A percentile compares a stretch with the other conserved stretches of the same genome.
phyloP scores from a whole-genome alignment of 2,113 vertebrate species.

The Lamprotornis superbus region DNA sequence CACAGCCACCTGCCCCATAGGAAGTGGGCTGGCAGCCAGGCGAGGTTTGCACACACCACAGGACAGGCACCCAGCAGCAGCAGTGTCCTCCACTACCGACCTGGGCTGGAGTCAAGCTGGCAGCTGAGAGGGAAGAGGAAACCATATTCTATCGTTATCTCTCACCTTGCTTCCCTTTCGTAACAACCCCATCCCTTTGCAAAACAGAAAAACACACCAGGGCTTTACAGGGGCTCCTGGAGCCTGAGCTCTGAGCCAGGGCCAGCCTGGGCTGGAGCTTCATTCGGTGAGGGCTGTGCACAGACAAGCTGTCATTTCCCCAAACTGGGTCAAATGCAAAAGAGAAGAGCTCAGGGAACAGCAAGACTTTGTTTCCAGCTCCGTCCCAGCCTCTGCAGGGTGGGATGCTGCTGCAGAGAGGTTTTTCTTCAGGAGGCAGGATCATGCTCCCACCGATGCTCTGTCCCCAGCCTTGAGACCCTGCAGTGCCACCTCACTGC shows the following conservation, averaged over 20 bases:
- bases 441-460: neutral
- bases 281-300: rapidly evolving
- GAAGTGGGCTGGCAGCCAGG: conserved; percentile 15
- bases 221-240: neutral
- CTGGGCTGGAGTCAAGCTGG: conserved; percentile 49
- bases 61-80: neutral
- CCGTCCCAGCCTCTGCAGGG: neutral
- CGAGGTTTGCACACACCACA: neutral
- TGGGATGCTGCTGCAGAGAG: neutral
- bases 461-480: neutral
- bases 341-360: neutral
- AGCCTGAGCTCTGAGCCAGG: neutral
- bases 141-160: conserved; percentile 43
- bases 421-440: neutral
- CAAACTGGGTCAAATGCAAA: conserved; percentile 27
- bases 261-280: neutral
- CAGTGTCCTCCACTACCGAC: neutral
- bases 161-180: conserved; percentile 44
- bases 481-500: neutral
- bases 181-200: conserved; percentile 5
- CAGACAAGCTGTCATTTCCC: neutral
- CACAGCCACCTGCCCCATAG: conserved; percentile 24
- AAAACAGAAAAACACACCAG: conserved; percentile 25
- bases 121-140: conserved; percentile 57
- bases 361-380: neutral